A percentile compares a stretch with the other conserved stretches of the same genome.
phyloP scores from a whole-genome alignment of 2,113 vertebrate species.

The Actenoides lindsayi region DNA sequence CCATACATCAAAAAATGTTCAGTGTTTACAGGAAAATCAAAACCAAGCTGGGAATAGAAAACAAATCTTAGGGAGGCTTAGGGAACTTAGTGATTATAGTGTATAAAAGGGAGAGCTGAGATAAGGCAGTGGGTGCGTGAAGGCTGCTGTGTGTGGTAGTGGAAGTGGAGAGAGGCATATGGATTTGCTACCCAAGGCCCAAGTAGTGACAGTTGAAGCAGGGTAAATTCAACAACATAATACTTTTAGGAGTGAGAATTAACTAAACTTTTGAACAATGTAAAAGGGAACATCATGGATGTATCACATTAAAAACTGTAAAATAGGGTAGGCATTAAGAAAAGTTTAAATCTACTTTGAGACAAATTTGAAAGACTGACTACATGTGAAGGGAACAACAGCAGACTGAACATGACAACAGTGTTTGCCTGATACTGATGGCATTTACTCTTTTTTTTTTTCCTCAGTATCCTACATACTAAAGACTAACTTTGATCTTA shows the following conservation, averaged over 20 bases:
- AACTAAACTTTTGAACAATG: background rate
- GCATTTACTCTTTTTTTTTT: background rate
- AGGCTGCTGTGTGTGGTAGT: background rate
- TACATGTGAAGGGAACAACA: background rate
- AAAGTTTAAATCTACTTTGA: background rate
- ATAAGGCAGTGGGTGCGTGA: background rate
- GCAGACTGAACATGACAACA: background rate
- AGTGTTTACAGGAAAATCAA: background rate
- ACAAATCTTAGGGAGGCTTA: background rate
- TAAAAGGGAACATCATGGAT: background rate
- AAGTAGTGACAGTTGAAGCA: background rate
- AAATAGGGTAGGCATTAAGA: background rate
- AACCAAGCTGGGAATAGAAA: background rate
- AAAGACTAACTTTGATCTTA: background rate
- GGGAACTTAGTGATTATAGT: background rate
- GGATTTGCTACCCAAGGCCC: background rate
- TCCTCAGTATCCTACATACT: background rate
- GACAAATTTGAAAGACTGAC: background rate
- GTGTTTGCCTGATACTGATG: rapidly evolving
- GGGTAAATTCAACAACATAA: background rate
- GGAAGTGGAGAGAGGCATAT: background rate
- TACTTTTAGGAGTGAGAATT: background rate
- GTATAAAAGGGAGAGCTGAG: background rate
- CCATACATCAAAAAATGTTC: background rate
- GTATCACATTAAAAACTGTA: background rate